These are phyloP conservation scores for Oncorhynchus nerka DNA, from an alignment of 2,113 vertebrate species.

Conservation along the genomic window DNA sequence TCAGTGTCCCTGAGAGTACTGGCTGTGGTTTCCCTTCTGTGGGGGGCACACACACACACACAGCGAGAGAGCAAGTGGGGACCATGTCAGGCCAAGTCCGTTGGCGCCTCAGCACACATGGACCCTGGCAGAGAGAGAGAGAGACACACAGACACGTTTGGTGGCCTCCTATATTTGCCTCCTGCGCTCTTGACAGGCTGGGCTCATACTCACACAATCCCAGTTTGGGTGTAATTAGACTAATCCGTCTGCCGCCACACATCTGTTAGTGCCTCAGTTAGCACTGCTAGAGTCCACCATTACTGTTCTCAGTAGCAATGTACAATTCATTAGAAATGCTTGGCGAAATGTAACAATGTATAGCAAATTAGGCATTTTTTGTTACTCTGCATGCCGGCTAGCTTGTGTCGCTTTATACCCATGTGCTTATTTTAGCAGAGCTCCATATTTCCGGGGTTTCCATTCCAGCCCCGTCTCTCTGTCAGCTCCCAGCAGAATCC, in stretches of 20 bases:
- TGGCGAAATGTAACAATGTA: no score
- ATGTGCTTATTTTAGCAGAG: slow-evolving; percentile 23
- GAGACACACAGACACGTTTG: neutral
- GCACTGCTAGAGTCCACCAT: neutral
- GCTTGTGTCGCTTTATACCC: neutral
- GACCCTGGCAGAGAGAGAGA: neutral
- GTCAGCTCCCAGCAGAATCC: slow-evolving; percentile 37
- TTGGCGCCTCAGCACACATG: neutral
- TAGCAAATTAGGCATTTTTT: neutral
- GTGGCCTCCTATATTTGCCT: neutral
- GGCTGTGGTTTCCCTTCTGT: slow-evolving; percentile 32
- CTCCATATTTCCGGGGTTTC: neutral
- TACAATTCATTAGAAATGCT: no score
- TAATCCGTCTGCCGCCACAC: neutral
- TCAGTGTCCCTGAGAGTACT: slow-evolving; percentile 33
- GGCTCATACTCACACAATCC: slow-evolving; percentile 29
- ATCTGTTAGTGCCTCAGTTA: neutral
- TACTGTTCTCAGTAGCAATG: no score
- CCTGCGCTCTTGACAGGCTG: neutral
- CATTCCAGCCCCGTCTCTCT: slow-evolving; percentile 1
- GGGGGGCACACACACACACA: slow-evolving; percentile 17
- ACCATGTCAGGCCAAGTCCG: neutral
- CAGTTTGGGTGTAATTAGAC: slow-evolving; percentile 37
- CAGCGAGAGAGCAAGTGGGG: neutral
- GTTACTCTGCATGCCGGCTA: neutral